A percentile compares a stretch with the other conserved stretches of the same genome.
phyloP scores from a whole-genome alignment of 2,888 invertebrate genomes.

The Tachina lurida region DNA sequence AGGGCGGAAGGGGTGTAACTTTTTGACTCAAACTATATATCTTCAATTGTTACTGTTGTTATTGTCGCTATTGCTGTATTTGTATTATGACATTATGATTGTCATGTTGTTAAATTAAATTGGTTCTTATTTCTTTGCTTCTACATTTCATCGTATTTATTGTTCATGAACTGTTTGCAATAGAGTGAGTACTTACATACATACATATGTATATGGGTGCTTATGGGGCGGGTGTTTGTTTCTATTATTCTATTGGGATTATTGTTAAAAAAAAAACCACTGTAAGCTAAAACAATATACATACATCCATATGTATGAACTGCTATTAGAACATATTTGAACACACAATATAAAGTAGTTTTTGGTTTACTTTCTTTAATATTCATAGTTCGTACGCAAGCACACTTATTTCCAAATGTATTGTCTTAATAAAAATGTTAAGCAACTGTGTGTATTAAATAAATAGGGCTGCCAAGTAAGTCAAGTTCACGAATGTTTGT shows the following conservation, averaged over 20 bases:
- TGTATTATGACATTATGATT: conserved; percentile 54
- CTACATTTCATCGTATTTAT: not conserved
- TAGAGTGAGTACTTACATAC: not conserved
- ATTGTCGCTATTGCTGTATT: conserved; percentile 2
- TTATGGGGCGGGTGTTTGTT: not conserved
- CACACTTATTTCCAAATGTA: not conserved
- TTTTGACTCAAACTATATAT: conserved; percentile 17
- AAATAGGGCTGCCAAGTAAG: too few relatives aligned
- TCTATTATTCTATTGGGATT: conserved; percentile 11
- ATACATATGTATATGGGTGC: not conserved
- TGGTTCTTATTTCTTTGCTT: conserved; percentile 39
- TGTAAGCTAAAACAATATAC: conserved; percentile 24
- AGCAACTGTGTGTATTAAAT: not conserved
- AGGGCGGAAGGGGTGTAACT: not conserved
- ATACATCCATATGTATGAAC: conserved; percentile 9
- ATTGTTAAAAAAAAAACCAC: conserved; percentile 1
- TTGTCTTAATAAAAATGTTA: conserved; percentile 8
- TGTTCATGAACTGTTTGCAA: not conserved
- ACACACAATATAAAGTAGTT: conserved; percentile 33
- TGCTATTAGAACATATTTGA: conserved; percentile 15
- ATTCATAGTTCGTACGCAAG: conserved; percentile 34
- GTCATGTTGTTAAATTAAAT: conserved; percentile 53
- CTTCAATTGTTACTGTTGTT: conserved; percentile 19
- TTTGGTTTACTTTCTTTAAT: conserved; percentile 46
- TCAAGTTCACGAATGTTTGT: not conserved